A percentile compares a stretch with the other conserved stretches of the same genome.
These are phyloP conservation scores for Melanerpes aurifrons DNA, from an alignment of 2,113 vertebrate species.

Conservation along the genomic window DNA sequence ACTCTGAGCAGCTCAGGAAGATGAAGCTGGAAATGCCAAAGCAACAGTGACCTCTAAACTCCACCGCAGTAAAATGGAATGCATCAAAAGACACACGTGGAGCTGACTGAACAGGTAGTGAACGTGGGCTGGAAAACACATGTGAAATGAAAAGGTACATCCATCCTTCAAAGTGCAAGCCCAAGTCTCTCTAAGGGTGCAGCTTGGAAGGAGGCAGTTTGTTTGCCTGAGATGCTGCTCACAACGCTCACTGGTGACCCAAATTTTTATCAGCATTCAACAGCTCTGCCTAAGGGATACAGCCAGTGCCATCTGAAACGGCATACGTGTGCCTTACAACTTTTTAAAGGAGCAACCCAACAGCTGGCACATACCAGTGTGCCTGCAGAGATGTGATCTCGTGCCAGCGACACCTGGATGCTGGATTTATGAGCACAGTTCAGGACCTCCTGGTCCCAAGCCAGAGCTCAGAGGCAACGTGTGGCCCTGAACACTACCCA, in stretches of 20 bases:
- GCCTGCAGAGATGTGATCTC: neutral
- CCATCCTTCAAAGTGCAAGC: neutral
- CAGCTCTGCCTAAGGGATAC: neutral
- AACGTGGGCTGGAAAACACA: neutral
- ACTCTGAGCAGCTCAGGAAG: neutral
- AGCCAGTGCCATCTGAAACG: rapidly evolving
- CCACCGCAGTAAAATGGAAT: neutral
- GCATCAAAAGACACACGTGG: neutral
- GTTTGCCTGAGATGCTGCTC: neutral
- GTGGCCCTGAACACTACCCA: rapidly evolving
- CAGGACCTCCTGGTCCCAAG: rapidly evolving
- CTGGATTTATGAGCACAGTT: neutral
- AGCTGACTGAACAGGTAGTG: neutral
- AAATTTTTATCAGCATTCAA: neutral
- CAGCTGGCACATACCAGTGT: neutral
- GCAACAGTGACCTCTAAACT: neutral
- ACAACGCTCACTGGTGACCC: neutral
- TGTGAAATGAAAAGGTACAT: neutral
- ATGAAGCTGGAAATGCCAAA: neutral
- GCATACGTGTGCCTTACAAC: neutral
- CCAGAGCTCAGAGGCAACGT: neutral
- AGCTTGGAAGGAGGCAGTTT: neutral
- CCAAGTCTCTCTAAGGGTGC: neutral
- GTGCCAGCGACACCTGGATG: neutral
- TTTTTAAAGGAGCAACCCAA: neutral